Percentiles rank a stretch among this genome's conserved stretches.
Conservation (phyloP, 2,797 vertebrate species). For the Coreius guichenoti region DNA sequence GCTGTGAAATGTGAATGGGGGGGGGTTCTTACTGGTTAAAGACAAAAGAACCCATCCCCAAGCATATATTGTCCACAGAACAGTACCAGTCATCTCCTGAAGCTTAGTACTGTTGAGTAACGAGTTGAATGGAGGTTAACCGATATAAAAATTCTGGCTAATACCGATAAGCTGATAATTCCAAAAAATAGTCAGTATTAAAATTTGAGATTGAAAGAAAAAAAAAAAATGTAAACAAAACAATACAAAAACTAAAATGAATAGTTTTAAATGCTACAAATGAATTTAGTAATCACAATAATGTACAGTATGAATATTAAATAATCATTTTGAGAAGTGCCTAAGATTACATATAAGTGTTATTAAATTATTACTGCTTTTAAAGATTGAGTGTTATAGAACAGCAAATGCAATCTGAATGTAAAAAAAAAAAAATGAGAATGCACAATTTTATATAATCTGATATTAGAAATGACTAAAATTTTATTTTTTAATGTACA, state of each 20-base stretch:
- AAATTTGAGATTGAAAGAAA: neutral
- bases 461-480: neutral
- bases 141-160: neutral
- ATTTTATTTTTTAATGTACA: neutral
- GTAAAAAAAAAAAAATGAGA: neutral
- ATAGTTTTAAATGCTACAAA: neutral
- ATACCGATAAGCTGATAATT: neutral
- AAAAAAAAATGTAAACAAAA: neutral
- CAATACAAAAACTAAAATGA: neutral
- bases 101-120: neutral
- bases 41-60: neutral
- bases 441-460: neutral
- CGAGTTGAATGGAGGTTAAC: neutral
- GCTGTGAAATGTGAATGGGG: neutral
- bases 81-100: neutral
- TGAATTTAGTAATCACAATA: neutral
- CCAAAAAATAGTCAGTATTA: neutral
- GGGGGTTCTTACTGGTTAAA: neutral
- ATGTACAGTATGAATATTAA: neutral
- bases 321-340: neutral
- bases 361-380: neutral
- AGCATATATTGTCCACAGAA: neutral
- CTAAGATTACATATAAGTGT: neutral
- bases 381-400: neutral
- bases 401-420: neutral